Evolutionary conservation across 2,797 vertebrate genomes (phyloP).

Genomic region (Brachymystax lenok): DNA sequence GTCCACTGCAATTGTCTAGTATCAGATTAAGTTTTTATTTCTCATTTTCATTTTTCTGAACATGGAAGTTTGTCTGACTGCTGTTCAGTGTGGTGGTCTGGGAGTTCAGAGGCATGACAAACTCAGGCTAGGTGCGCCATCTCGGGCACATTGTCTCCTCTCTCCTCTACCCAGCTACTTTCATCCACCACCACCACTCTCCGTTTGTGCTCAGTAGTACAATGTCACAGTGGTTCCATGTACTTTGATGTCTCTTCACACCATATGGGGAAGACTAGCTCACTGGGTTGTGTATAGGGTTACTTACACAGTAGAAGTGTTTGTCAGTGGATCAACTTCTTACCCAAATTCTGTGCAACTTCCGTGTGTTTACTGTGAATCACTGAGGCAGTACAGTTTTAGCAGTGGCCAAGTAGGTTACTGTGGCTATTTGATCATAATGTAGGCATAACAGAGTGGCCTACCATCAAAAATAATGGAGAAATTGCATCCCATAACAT

Average conservation of each 20-base stretch:
- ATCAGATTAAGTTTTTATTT: background rate
- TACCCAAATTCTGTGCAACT: too few species aligned
- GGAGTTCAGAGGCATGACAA: conserved; percentile 18
- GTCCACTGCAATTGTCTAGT: background rate
- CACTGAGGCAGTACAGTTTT: too few species aligned
- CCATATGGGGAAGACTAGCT: background rate
- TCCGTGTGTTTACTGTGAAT: too few species aligned
- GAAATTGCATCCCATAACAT: too few species aligned
- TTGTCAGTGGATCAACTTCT: background rate
- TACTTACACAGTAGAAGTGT: background rate
- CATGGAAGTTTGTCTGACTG: background rate
- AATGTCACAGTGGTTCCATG: background rate
- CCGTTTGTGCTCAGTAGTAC: background rate
- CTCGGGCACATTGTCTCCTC: conserved; percentile 1
- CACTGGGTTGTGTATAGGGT: background rate
- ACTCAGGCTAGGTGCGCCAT: conserved; percentile 11
- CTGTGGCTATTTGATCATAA: too few species aligned
- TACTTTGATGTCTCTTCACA: conserved; percentile 12
- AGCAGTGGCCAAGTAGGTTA: too few species aligned
- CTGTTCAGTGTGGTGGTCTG: background rate
- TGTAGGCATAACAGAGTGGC: too few species aligned
- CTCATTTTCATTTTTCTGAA: background rate
- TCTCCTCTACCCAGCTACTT: background rate
- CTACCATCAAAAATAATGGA: too few species aligned
- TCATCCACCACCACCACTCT: background rate